phyloP scores from a whole-genome alignment of 2,797 vertebrate genomes.

The Diglossa cyanea region DNA sequence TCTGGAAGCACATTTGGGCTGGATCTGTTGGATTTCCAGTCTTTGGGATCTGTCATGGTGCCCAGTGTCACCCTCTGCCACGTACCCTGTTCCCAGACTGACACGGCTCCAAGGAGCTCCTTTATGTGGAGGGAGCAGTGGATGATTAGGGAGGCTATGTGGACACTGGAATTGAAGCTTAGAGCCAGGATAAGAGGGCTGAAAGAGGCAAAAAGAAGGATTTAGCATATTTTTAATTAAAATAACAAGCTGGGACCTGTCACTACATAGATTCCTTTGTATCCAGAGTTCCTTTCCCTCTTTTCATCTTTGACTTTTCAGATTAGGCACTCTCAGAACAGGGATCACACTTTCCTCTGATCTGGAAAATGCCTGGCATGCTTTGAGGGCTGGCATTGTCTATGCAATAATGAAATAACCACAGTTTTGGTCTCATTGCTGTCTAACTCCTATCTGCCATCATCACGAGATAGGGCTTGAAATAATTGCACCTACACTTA shows the following conservation, averaged over 20 bases:
- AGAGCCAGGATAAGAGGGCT: slow-evolving; percentile 40
- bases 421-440: not conserved
- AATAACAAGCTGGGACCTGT: slow-evolving; percentile 54
- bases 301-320: slow-evolving; percentile 62
- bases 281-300: slow-evolving; percentile 33
- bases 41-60: not conserved
- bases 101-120: not conserved
- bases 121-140: not conserved
- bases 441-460: not conserved
- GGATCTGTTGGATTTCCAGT: not conserved
- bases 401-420: not conserved
- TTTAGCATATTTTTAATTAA: slow-evolving; percentile 66
- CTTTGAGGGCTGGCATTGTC: slow-evolving; percentile 36
- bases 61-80: accelerated
- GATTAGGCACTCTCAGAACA: slow-evolving; percentile 31
- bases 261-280: slow-evolving; percentile 59
- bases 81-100: accelerated
- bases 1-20: not conserved
- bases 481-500: slow-evolving; percentile 10
- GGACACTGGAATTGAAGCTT: slow-evolving; percentile 22
- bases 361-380: slow-evolving; percentile 49
- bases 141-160: not conserved
- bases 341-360: slow-evolving; percentile 51
- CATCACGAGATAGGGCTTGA: not conserved
- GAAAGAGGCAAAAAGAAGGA: slow-evolving; percentile 51